Percentiles rank a stretch among this genome's conserved stretches.
Conservation (phyloP, 2,797 vertebrate species). For the Onychomys arenicola region DNA sequence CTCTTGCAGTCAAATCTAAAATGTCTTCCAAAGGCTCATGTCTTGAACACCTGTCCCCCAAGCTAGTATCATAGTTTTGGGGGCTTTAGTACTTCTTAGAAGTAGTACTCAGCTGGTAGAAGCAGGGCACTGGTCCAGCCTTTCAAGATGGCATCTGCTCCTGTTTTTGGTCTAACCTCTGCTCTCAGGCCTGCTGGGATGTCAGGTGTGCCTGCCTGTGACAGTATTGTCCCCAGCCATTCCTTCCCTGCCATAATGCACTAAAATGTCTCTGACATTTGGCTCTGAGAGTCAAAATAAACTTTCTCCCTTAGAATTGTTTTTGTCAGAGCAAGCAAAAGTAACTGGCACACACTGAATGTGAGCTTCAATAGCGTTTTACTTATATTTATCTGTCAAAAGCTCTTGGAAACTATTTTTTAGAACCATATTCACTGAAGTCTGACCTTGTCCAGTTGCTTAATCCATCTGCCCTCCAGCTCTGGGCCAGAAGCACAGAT, state of each 20-base stretch:
- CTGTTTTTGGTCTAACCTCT: neutral
- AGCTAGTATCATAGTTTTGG: no score
- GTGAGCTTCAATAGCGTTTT: conserved; percentile 35
- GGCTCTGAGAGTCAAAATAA: neutral
- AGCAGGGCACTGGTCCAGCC: neutral
- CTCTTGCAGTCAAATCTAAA: neutral
- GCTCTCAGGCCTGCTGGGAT: neutral
- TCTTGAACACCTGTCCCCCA: neutral
- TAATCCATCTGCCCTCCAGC: conserved; percentile 50
- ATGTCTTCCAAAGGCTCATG: neutral
- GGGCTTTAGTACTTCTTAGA: neutral
- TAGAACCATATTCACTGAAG: conserved; percentile 20
- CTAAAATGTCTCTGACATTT: neutral
- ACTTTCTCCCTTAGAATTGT: neutral
- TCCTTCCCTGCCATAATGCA: neutral
- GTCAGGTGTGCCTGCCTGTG: neutral
- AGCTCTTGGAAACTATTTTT: conserved; percentile 4
- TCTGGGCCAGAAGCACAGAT: conserved; percentile 51
- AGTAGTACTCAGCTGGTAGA: neutral
- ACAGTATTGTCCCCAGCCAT: neutral
- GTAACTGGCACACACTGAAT: neutral
- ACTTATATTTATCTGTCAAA: conserved; percentile 52
- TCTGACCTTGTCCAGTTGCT: conserved; percentile 39
- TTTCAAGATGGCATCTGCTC: neutral
- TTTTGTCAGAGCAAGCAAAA: neutral